Base-by-base conservation (phyloP, 2,888 invertebrate genomes). In the Cetonia aurata region DNA sequence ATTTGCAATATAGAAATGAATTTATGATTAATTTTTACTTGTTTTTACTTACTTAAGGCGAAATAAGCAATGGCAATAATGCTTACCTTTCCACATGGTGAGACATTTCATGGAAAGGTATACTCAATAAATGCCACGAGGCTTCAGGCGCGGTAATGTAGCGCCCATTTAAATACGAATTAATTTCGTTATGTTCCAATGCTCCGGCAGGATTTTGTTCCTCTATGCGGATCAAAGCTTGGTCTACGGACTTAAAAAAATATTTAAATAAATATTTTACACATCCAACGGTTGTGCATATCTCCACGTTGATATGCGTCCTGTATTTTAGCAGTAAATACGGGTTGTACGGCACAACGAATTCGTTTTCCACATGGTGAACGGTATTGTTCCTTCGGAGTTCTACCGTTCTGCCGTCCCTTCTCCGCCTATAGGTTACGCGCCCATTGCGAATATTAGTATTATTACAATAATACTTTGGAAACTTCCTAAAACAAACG, bases 191-290 rank as follows among this genome's bases (percentile, higher is more conserved):
- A n/a, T n/a, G n/a, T n/a, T n/a, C n/a, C 6, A n/a, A 1, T 33
- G 25, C 6, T 33, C 13, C 3, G 31, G 25, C 8, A n/a, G 19
- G 44, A 17, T 10, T n/a, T 67, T 56, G n/a, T n/a, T n/a, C n/a
- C n/a, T n/a, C n/a, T n/a, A n/a, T n/a, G n/a, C n/a, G 6, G n/a
- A n/a, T n/a, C n/a, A n/a, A n/a, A n/a, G n/a, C n/a, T n/a, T n/a
- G n/a, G n/a, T n/a, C n/a, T n/a, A 25, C 19, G 4, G 25, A 13
- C 17, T 71, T 71, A 41, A 59, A 33, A 12, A 59, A 31, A 74
- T 80, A 79, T 60, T 77, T 79, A 66, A 75, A 77, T 15, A 80
- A 69, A 73, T 79, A 79, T 72, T 75, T 79, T 56, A 79, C 80
- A 75, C 71, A 75, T 70, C 55, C 74, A 0, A 78, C 76, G 42